Evolutionary conservation across 2,113 vertebrate genomes (phyloP).

Genomic region (Apodemus sylvaticus): DNA sequence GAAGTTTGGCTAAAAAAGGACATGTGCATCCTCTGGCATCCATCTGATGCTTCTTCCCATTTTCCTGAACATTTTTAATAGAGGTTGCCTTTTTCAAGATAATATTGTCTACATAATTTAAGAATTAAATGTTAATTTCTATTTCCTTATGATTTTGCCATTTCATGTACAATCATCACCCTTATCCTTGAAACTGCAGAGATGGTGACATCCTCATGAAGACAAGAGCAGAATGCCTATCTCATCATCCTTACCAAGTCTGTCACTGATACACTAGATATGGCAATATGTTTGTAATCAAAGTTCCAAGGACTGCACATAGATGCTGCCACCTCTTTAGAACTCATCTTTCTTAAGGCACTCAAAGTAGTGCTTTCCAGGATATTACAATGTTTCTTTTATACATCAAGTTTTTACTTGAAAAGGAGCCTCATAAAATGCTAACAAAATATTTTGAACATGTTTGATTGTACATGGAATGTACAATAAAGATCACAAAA

Average conservation of each 20-base stretch:
- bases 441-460: neutral
- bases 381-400: neutral
- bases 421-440: constrained; percentile 23
- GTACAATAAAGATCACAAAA: neutral
- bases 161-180: neutral
- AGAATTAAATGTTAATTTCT: constrained; percentile 9
- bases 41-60: neutral
- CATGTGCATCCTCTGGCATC: neutral
- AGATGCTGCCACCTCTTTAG: neutral
- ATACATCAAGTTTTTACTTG: neutral
- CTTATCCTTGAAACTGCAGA: neutral
- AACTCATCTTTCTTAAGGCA: neutral
- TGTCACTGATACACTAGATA: neutral
- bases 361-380: neutral
- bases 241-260: neutral
- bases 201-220: neutral
- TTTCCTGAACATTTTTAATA: constrained; percentile 13
- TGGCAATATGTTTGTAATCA: neutral
- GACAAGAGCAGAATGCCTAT: neutral
- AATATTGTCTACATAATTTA: constrained; percentile 8
- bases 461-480: neutral
- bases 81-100: constrained; percentile 16
- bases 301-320: constrained; percentile 21
- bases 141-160: constrained; percentile 28
- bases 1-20: neutral